Conservation (phyloP, 2,113 vertebrate species). For the Pterocles gutturalis region DNA sequence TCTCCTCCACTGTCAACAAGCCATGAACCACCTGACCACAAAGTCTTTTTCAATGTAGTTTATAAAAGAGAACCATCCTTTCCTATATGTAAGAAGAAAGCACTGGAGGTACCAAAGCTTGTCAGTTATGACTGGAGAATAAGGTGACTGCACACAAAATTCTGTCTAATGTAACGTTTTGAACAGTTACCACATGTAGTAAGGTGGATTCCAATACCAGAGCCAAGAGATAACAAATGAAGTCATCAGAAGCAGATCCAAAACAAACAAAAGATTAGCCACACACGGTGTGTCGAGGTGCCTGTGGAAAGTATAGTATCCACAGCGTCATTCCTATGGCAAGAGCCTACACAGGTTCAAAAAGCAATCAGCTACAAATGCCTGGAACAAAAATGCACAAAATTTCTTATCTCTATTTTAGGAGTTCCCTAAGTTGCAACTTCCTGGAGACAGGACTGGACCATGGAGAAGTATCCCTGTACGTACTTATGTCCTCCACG, state of each 20-base stretch:
- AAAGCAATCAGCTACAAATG: neutral
- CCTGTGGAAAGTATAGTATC: neutral
- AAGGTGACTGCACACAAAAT: neutral
- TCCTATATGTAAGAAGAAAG: neutral
- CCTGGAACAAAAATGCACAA: neutral
- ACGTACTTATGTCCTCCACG: rapidly evolving
- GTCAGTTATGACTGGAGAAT: neutral
- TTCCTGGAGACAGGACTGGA: neutral
- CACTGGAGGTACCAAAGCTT: neutral
- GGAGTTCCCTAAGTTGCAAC: neutral
- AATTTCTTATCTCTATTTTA: neutral
- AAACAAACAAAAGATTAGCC: neutral
- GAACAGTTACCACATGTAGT: neutral
- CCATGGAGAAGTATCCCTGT: neutral
- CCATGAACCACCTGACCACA: neutral
- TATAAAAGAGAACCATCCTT: neutral
- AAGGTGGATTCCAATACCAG: neutral
- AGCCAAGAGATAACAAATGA: neutral
- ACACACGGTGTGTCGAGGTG: neutral
- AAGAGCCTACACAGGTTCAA: neutral
- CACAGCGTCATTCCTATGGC: neutral
- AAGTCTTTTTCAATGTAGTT: neutral
- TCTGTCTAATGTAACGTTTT: neutral
- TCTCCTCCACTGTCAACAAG: neutral
- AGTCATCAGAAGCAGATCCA: neutral